phyloP scores from a whole-genome alignment of 1,140 invertebrate species.

The Mylabris phalerata region DNA sequence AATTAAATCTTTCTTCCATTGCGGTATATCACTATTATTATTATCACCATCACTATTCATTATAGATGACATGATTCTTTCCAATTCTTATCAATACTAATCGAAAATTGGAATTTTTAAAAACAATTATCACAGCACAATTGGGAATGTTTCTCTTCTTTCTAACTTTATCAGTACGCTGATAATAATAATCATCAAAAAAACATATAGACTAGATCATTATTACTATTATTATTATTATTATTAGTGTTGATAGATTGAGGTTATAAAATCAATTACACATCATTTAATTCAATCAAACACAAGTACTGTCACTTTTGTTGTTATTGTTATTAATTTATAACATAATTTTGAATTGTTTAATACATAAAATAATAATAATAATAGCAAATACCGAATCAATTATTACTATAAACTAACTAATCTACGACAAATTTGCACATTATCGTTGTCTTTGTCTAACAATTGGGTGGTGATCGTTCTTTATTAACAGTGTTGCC shows the following conservation, averaged over 20 bases:
- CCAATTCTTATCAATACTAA: background rate
- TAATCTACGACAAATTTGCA: no score
- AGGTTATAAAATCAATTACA: no score
- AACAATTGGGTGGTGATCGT: no score
- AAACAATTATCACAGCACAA: background rate
- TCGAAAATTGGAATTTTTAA: background rate
- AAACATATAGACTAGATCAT: background rate
- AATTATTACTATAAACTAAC: no score
- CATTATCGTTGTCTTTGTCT: no score
- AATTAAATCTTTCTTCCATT: slow-evolving; percentile 37
- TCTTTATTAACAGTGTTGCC: no score
- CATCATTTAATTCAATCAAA: no score
- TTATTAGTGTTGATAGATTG: background rate
- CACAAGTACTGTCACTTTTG: no score
- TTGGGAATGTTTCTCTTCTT: background rate
- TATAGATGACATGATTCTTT: slow-evolving; percentile 5
- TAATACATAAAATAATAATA: no score
- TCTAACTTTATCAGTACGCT: background rate
- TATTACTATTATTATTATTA: background rate
- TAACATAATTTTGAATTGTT: no score
- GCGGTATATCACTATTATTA: slow-evolving; percentile 23
- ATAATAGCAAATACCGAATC: no score
- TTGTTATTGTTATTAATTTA: no score
- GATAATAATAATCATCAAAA: background rate
- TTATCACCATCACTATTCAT: background rate